Evolutionary conservation across 2,888 invertebrate genomes (phyloP).

Genomic region (Heliconius erato): DNA sequence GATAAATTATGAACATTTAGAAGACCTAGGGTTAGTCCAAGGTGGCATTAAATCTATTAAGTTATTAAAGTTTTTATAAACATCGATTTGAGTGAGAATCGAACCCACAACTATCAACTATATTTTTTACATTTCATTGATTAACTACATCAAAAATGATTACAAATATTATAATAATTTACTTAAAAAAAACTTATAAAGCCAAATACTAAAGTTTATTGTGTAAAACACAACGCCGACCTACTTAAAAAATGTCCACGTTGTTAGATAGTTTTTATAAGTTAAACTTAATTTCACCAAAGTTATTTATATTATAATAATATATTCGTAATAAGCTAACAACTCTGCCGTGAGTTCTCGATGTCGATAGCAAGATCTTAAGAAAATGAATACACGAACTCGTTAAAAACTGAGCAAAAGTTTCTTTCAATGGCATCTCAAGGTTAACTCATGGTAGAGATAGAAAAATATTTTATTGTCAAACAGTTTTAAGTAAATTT

Average conservation of each 20-base stretch:
- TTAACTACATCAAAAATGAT: not conserved
- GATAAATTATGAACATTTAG: not conserved
- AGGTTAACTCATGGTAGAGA: not conserved
- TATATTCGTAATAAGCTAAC: slow-evolving; percentile 20
- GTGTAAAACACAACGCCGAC: slow-evolving; percentile 37
- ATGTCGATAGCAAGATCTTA: not conserved
- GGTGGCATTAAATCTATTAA: no score
- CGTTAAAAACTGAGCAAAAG: not conserved
- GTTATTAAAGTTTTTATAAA: not conserved
- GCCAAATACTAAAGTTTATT: not conserved
- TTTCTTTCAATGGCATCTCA: not conserved
- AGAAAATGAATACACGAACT: slow-evolving; percentile 8
- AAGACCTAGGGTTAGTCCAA: not conserved
- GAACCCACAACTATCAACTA: not conserved
- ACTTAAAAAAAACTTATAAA: not conserved
- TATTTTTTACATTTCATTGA: no score
- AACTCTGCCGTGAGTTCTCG: not conserved
- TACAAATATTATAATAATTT: not conserved
- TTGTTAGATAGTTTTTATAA: slow-evolving; percentile 48
- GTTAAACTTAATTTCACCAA: slow-evolving; percentile 45
- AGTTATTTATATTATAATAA: slow-evolving; percentile 33
- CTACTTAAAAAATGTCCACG: slow-evolving; percentile 45
- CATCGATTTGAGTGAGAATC: not conserved
- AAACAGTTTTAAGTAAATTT: slow-evolving; percentile 29
- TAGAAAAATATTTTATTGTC: slow-evolving; percentile 30